These are phyloP conservation scores for Turnix velox DNA, from an alignment of 2,113 vertebrate genomes.

Conservation along the genomic window DNA sequence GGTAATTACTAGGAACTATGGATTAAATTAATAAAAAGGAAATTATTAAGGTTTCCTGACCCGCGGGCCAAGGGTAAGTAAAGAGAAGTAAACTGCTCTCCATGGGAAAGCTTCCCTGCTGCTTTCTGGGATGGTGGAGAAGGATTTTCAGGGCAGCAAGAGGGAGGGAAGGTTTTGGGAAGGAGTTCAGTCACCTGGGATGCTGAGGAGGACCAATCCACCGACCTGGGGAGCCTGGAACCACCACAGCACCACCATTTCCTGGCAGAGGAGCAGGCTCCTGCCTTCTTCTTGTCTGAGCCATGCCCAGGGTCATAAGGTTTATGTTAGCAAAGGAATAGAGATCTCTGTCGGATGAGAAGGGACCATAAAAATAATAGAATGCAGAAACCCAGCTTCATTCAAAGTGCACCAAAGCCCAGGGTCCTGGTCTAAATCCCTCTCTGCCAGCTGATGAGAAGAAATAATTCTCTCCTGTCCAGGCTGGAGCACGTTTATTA, in stretches of 20 bases:
- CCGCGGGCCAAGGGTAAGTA: constrained; percentile 33
- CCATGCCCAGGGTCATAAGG: neutral
- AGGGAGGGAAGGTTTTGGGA: neutral
- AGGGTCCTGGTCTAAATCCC: constrained; percentile 23
- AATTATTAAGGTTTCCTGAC: constrained; percentile 61
- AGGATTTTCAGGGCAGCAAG: neutral
- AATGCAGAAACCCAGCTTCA: constrained; percentile 7
- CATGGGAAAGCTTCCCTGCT: neutral
- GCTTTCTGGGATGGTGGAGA: neutral
- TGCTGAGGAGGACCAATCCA: neutral
- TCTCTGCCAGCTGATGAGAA: neutral
- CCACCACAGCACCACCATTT: accelerated
- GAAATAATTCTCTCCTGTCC: neutral
- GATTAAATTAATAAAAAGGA: constrained; percentile 66
- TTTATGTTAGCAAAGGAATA: neutral
- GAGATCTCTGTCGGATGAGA: neutral
- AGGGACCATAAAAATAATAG: constrained; percentile 32
- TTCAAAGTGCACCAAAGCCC: neutral
- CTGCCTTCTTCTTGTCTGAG: neutral
- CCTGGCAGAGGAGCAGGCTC: neutral
- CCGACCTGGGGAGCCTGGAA: neutral
- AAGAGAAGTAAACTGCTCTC: constrained; percentile 1
- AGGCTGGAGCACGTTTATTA: neutral
- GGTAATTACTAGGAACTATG: constrained; percentile 63
- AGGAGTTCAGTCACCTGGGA: neutral